A percentile compares a stretch with the other conserved stretches of the same genome.
phyloP scores from a whole-genome alignment of 2,888 invertebrate genomes.

The Synanthedon formicaeformis region DNA sequence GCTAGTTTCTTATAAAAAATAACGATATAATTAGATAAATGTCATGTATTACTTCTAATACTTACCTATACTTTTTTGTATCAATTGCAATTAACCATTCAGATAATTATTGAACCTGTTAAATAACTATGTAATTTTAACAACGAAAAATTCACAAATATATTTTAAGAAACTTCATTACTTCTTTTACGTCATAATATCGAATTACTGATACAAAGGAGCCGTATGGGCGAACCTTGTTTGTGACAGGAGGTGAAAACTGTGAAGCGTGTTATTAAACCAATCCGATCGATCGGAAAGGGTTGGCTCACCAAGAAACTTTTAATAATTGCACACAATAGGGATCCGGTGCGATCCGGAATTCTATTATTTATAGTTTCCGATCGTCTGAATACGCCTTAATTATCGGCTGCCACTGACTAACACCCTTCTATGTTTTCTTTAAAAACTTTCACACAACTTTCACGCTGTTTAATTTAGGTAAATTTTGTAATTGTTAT shows the following conservation, averaged over 20 bases:
- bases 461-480: slow-evolving; percentile 36
- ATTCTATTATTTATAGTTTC: slow-evolving; percentile 68
- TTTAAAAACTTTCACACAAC: slow-evolving; percentile 49
- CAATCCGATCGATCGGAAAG: slow-evolving; percentile 62
- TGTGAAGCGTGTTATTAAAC: slow-evolving; percentile 58
- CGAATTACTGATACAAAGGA: slow-evolving; percentile 1
- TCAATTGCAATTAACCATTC: too few species aligned
- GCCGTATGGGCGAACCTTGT: slow-evolving; percentile 18
- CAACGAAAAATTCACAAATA: too few species aligned
- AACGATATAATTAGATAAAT: too few species aligned
- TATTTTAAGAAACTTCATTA: too few species aligned
- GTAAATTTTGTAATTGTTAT: neutral
- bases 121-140: too few species aligned
- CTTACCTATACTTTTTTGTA: too few species aligned
- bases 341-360: slow-evolving; percentile 65
- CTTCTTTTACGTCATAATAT: neutral
- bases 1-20: too few species aligned
- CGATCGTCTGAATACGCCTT: slow-evolving; percentile 69
- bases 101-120: too few species aligned
- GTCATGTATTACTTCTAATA: too few species aligned
- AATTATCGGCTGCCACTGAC: slow-evolving; percentile 59
- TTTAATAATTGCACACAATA: slow-evolving; percentile 61
- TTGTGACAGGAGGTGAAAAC: slow-evolving; percentile 48
- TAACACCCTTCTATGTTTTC: slow-evolving; percentile 48
- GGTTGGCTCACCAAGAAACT: slow-evolving; percentile 48